Base-by-base conservation (phyloP, 53 echinoderm and acorn worm genomes). In the Paelopatides confundens region DNA sequence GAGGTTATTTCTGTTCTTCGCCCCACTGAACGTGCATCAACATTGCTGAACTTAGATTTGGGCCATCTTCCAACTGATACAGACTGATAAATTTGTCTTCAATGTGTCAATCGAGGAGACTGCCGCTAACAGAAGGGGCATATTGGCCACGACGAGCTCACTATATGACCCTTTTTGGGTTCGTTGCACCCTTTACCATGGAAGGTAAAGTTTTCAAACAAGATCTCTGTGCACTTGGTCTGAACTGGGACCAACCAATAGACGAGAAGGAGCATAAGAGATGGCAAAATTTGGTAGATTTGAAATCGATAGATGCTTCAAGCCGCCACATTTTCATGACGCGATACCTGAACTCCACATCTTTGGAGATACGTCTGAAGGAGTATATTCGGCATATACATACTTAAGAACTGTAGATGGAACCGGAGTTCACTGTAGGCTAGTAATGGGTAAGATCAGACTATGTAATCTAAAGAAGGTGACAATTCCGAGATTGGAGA, bases 321-420 rank as follows among this genome's bases (percentile, higher is more conserved):
- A 52, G 52, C 91, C 91, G 4, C 31, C 26, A 11, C 9, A 30
- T 21, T 66, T 81, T n/a, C n/a, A 78, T 2, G 66, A 67, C 15
- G 79, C 54, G 12, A 82, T 15, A 0, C 31, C 40, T 17, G 49
- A 87, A 52, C 71, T 91, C 14, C 87, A 91, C 36, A 46, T 67
- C 40, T 94, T 94, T 53, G 62, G 65, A 35, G 92, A 92, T 76
- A 91, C 94, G 1, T 91, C 91, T 17, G 82, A 92, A 21, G 74
- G 24, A 27, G 91, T 77, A 31, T 94, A 88, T 63, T 88, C 87
- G 10, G 85, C 89, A 11, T 81, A 54, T 24, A 54, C 88, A 2
- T 91, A 94, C 53, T 63, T 94, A 7, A 85, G 91, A 35, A 31
- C 79, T 35, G 66, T 48, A 0, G 86, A 93, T 64, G 15, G 27